phyloP scores from a whole-genome alignment of 53 echinoderm and acorn worm species.

The Hippasteria phrygiana region DNA sequence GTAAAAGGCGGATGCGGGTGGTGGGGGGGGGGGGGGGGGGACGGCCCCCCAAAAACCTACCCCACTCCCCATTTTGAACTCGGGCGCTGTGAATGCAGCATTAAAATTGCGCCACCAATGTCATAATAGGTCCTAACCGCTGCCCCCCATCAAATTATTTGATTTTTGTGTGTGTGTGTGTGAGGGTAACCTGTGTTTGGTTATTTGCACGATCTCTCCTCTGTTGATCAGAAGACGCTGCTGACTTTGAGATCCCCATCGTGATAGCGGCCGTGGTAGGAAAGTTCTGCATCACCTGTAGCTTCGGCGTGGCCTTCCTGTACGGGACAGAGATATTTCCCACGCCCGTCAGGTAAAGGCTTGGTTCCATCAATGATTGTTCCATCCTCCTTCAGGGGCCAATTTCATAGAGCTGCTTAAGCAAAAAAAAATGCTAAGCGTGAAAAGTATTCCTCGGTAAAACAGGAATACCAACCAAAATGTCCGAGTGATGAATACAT shows the following conservation, averaged over 20 bases:
- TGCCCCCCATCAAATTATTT: too few species aligned
- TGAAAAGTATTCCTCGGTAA: not conserved
- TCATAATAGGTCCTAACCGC: too few species aligned
- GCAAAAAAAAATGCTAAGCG: too few species aligned
- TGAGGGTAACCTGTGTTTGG: not conserved
- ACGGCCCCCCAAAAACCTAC: too few species aligned
- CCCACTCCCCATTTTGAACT: too few species aligned
- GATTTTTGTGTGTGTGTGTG: too few species aligned
- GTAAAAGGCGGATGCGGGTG: too few species aligned
- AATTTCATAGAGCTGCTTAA: not conserved
- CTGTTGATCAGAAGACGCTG: conserved; percentile 64
- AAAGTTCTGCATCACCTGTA: conserved; percentile 88
- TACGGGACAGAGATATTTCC: conserved; percentile 92
- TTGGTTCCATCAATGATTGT: too few species aligned
- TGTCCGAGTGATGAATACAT: not conserved
- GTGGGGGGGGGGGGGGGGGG: too few species aligned
- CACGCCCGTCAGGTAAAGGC: conserved; percentile 78
- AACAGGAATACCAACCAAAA: not conserved
- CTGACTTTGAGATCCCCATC: conserved; percentile 33
- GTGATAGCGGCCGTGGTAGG: conserved; percentile 78
- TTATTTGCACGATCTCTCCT: too few species aligned
- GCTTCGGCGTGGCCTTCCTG: conserved; percentile 81
- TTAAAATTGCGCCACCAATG: too few species aligned
- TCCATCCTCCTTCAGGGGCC: not conserved
- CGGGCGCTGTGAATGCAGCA: too few species aligned